These are phyloP conservation scores for Dinoponera quadriceps DNA, from an alignment of 1,140 invertebrate species.

Conservation along the genomic window DNA sequence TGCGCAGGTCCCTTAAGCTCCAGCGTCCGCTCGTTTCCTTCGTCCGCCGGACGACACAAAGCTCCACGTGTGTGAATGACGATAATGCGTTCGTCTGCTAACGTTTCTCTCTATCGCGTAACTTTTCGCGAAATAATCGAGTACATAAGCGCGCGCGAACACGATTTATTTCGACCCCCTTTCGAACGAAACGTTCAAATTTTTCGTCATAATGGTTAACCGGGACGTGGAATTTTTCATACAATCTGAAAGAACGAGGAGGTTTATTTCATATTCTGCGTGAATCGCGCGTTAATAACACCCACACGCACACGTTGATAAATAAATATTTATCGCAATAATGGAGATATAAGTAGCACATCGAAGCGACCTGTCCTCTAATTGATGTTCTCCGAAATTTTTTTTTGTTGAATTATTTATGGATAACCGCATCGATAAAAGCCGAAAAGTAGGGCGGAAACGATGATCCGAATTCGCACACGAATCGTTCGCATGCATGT, in stretches of 20 bases:
- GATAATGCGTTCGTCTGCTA: not conserved
- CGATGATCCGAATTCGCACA: too few species aligned
- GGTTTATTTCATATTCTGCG: slow-evolving; percentile 6
- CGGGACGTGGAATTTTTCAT: slow-evolving; percentile 8
- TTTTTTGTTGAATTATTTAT: too few species aligned
- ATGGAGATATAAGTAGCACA: too few species aligned
- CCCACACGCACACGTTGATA: too few species aligned
- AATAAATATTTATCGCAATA: too few species aligned
- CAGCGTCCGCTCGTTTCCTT: slow-evolving; percentile 58
- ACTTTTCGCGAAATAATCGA: slow-evolving; percentile 38
- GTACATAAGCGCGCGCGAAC: not conserved
- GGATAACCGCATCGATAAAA: too few species aligned
- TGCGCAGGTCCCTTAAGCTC: slow-evolving; percentile 76
- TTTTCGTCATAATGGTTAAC: too few species aligned
- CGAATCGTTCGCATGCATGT: too few species aligned
- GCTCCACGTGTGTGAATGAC: slow-evolving; percentile 47
- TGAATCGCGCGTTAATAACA: too few species aligned
- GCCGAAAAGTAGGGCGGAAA: too few species aligned
- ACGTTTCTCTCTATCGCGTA: not conserved
- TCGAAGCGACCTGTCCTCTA: too few species aligned
- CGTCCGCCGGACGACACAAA: slow-evolving; percentile 6
- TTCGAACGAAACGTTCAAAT: not conserved
- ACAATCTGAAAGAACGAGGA: slow-evolving; percentile 12
- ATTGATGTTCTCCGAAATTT: too few species aligned
- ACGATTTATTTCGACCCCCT: not conserved